Evolutionary conservation across 1,140 invertebrate genomes (phyloP), one percentile per base, ranked within the genome.

Genomic region (Caenorhabditis elegans): DNA sequence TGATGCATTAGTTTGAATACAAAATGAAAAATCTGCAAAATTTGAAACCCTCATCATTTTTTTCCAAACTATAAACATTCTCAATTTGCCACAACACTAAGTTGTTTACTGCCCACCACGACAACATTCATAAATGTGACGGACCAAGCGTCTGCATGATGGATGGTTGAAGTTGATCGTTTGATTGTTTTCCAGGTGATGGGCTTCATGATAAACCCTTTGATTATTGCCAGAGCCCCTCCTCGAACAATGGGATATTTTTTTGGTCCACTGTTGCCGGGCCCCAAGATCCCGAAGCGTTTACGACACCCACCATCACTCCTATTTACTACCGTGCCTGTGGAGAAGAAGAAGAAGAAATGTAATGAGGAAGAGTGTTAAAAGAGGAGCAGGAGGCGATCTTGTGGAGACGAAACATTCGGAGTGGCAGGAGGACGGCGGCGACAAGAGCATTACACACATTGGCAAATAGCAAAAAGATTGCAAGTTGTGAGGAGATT

Each of bases 401-500:
- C 43, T 34, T 28, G 60, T 70, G 34, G 60, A 70, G 60, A 70
- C 60, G 60, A 70, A 70, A 70, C 60, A 70, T 70, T 70, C 60
- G 31, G 26, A n/a, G 60, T 70, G 60, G 60, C 60, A 70, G 19
- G 28, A 39, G 60, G 60, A 43, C 60, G 60, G 60, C 60, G 39
- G 60, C 60, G 60, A 70, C 60, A 70, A 70, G 60, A 70, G 60
- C 60, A 70, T 70, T 70, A 70, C 60, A n/a, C n/a, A 70, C 60
- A 70, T 70, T 70, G 60, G 60, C 34, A 70, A 70, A 70, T 70
- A 70, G 60, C 34, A 34, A 70, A 70, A 70, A 70, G 36, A 39
- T 34, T 34, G 60, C 60, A 13, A 34, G 60, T 70, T 70, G 34
- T 70, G 60, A 70, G 60, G 60, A 70, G 60, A 70, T 43, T 15